phyloP scores from a whole-genome alignment of 2,888 invertebrate species.

The Calephelis perditalis region DNA sequence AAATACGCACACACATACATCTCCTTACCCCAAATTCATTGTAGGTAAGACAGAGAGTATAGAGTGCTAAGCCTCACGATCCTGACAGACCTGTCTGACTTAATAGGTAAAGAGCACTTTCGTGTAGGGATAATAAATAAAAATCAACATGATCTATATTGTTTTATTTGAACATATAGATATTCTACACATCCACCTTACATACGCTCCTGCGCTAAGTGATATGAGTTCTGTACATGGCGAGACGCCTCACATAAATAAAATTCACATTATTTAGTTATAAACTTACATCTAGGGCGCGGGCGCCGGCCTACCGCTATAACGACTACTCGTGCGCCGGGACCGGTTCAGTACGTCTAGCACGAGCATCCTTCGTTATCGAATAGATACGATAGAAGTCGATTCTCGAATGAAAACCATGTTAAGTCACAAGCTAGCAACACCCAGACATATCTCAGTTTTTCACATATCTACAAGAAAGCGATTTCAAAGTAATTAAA shows the following conservation, averaged over 20 bases:
- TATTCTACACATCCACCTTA: constrained; percentile 72
- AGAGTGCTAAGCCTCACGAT: too few relatives aligned
- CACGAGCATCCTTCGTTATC: background rate
- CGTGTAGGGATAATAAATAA: constrained; percentile 37
- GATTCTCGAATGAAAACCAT: background rate
- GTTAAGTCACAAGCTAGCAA: background rate
- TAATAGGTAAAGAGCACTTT: too few relatives aligned
- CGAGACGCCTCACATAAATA: constrained; percentile 40
- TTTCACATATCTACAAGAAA: too few relatives aligned
- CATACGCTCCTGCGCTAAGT: constrained; percentile 61
- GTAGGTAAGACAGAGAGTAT: too few relatives aligned
- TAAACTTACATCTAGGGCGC: constrained; percentile 33
- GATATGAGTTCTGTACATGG: constrained; percentile 66
- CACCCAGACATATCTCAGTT: too few relatives aligned
- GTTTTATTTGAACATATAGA: constrained; percentile 74
- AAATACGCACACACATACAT: too few relatives aligned
- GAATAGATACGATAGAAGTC: constrained; percentile 1
- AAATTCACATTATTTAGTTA: constrained; percentile 34
- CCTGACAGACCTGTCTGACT: too few relatives aligned
- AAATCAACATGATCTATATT: constrained; percentile 55
- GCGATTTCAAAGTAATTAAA: too few relatives aligned
- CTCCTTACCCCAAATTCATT: too few relatives aligned
- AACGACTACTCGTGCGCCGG: constrained; percentile 21
- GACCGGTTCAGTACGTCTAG: background rate
- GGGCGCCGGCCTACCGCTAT: constrained; percentile 23